Evolutionary conservation across 2,888 invertebrate species (phyloP).

Genomic region (Calameuta idolon): DNA sequence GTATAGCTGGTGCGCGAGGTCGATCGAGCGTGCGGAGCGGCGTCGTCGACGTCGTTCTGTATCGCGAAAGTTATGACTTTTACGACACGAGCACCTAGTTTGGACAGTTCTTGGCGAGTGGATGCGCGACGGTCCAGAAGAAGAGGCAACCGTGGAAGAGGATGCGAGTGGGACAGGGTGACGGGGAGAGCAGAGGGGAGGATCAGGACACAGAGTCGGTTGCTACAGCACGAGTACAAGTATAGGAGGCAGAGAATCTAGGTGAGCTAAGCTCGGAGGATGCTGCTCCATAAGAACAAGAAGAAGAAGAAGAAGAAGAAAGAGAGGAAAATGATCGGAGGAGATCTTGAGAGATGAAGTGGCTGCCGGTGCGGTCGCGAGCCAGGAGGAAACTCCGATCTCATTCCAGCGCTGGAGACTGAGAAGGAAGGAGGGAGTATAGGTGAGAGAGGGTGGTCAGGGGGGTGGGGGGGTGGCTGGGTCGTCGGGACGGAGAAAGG

Average conservation of each 20-base stretch:
- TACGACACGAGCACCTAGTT: conserved; percentile 30
- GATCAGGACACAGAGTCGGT: no score
- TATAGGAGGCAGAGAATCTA: no score
- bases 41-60: conserved; percentile 13
- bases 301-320: conserved; percentile 19
- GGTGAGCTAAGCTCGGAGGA: no score
- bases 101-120: conserved; percentile 26
- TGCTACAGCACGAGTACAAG: no score
- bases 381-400: not conserved
- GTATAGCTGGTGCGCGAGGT: not conserved
- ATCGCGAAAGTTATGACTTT: conserved; percentile 30
- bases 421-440: not conserved
- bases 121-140: conserved; percentile 8
- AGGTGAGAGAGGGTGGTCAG: not conserved
- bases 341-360: conserved; percentile 30
- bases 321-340: conserved; percentile 34
- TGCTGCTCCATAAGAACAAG: not conserved
- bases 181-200: conserved; percentile 15
- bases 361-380: conserved; percentile 23
- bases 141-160: conserved; percentile 9
- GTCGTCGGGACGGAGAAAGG: not conserved
- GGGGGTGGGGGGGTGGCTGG: not conserved
- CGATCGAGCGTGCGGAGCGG: conserved; percentile 3
- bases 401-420: not conserved
- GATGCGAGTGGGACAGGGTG: conserved; percentile 16